phyloP scores from a whole-genome alignment of 2,797 vertebrate genomes.

The Takifugu ocellatus region DNA sequence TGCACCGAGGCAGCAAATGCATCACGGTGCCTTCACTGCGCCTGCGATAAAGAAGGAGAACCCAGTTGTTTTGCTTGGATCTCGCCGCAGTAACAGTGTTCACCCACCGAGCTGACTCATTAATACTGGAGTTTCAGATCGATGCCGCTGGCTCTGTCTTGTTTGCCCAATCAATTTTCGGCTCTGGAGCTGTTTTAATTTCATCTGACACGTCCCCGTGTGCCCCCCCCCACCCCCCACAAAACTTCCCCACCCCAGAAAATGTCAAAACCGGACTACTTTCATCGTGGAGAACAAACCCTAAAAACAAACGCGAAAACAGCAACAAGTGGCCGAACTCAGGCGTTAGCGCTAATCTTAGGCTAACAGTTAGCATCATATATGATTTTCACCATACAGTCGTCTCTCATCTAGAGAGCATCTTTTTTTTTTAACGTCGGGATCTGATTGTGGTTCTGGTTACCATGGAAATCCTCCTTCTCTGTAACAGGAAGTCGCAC shows the following conservation, averaged over 20 bases:
- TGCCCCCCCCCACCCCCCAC: conserved; percentile 8
- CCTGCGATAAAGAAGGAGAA: neutral
- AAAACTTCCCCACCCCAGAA: conserved; percentile 4
- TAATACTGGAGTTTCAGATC: conserved; percentile 70
- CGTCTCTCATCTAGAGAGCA: no score
- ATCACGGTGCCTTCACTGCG: conserved; percentile 33
- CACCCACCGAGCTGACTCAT: conserved; percentile 40
- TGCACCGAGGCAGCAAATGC: conserved; percentile 5
- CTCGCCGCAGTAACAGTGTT: conserved; percentile 39
- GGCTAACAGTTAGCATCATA: no score
- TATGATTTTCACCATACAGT: no score
- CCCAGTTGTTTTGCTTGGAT: conserved; percentile 17
- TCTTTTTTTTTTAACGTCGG: no score
- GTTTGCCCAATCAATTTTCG: conserved; percentile 63
- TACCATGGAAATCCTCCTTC: no score
- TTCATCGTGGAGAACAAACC: no score
- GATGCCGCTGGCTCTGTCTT: conserved; percentile 54
- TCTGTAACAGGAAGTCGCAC: no score
- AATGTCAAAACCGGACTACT: no score
- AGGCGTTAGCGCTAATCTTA: no score
- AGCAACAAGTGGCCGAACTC: no score
- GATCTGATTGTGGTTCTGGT: no score
- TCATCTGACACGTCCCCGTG: conserved; percentile 33
- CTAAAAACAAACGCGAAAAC: no score
- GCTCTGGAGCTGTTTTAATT: conserved; percentile 53